Base-by-base conservation (phyloP, 2,797 vertebrate genomes). In the Molothrus ater region DNA sequence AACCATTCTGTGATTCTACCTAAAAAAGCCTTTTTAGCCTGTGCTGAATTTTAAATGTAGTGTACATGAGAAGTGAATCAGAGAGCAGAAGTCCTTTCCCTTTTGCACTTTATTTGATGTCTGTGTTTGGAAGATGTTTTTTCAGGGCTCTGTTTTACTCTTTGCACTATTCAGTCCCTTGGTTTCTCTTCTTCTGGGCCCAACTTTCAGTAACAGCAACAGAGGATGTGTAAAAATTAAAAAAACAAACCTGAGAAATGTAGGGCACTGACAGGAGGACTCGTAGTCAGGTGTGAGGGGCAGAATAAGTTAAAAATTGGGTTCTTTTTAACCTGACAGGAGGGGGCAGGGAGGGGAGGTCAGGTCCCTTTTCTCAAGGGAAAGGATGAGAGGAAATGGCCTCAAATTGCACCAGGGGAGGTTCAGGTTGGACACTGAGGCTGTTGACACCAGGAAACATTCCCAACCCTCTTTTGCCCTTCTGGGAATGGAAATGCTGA, bases 341-440 rank as follows among this genome's bases (percentile, higher is more conserved):
- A 63, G 34, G 9, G 5, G 20, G 29, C 17, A 40, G 7, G 6
- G 57, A 50, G 18, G 26, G 18, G 29, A 17, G 16, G 13, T 42
- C 1, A 0, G 17, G 6, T 51, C 17, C 17, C 36, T 17, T 3
- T 34, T 59, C 60, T 11, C 6, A n/a, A 47, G 38, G n/a, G 69
- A 53, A 40, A 47, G 25, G 61, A 66, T 3, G 47, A 31, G n/a
- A 66, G 38, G 29, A 45, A 74, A 66, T 7, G 11, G 17, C 60
- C 61, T 8, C 17, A 40, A 29, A 40, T 2, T 31, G 45, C 45
- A 15, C 38, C 61, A 53, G 76, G 45, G 29, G 17, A 73, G 38
- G 32, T 0, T 21, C 53, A 59, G 60, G 1, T 3, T 24, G 14
- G 75, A 59, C 4, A 10, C 13, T 26, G 18, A 38, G 17, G 31